These are phyloP conservation scores for Thaumetopoea pityocampa DNA, from an alignment of 1,140 invertebrate species.

Conservation along the genomic window DNA sequence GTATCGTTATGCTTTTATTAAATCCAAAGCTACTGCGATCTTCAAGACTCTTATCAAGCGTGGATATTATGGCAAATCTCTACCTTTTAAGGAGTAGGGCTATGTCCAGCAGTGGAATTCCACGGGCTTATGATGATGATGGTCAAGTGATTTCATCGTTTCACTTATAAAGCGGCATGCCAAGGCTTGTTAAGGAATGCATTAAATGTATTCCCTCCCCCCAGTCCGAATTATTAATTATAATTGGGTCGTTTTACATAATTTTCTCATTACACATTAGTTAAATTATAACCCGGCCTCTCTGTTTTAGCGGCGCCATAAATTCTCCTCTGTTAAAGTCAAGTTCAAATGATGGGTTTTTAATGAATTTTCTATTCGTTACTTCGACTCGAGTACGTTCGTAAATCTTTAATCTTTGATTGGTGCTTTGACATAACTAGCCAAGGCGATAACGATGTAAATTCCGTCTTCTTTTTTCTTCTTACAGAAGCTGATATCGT, in stretches of 20 bases:
- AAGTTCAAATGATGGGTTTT: constrained; percentile 49
- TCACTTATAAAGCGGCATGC: constrained; percentile 9
- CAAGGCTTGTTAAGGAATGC: constrained; percentile 15
- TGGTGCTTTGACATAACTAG: constrained; percentile 15
- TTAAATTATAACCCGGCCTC: constrained; percentile 55
- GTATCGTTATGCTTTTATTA: too few species aligned
- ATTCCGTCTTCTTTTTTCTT: constrained; percentile 17
- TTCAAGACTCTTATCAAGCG: too few species aligned
- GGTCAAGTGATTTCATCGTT: too few species aligned
- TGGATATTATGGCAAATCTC: too few species aligned
- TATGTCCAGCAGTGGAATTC: too few species aligned
- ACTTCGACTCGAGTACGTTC: constrained; percentile 35
- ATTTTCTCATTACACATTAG: constrained; percentile 68
- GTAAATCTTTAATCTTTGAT: constrained; percentile 27
- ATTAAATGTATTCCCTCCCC: constrained; percentile 43
- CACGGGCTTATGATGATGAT: too few species aligned
- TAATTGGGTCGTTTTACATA: constrained; percentile 65
- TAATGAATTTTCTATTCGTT: constrained; percentile 67
- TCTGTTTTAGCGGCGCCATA: constrained; percentile 69
- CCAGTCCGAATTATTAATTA: constrained; percentile 64
- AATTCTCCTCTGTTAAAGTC: constrained; percentile 49
- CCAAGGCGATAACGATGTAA: constrained; percentile 15
- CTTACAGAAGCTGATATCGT: constrained; percentile 23
- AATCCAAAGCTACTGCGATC: too few species aligned
- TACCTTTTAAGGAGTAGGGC: too few species aligned